Base-by-base conservation (phyloP, 1,140 invertebrate genomes). In the Camponotus floridanus region DNA sequence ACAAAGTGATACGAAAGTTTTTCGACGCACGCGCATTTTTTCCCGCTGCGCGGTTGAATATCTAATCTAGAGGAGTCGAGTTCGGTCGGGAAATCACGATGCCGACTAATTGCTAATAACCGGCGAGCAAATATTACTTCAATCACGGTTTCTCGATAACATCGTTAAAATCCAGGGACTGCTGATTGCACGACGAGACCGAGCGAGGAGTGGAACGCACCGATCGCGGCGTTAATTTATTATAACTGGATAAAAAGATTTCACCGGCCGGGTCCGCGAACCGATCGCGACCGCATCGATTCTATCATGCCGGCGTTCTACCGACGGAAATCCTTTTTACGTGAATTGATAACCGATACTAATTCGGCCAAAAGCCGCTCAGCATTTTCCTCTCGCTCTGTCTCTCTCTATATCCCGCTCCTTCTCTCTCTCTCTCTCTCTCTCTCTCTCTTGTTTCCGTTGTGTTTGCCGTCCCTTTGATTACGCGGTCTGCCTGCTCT, bases 91-190 rank as follows among this genome's bases (percentile, higher is more conserved):
- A 78, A 86, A 83, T 68, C 59, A 55, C 79, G 79, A 90, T 79
- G 86, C 86, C 79, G 57, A 36, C 59, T 90, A 90, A 90, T 90
- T 90, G 89, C 88, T 90, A 90, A 90, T 90, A 90, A 90, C 84
- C 89, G 62, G 57, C 84, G 76, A 90, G 81, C 85, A 89, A 90
- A 90, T 90, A 87, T 90, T 90, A 87, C 81, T 90, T 90, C 88
- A 90, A 89, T 90, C 88, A 90, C 78, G 80, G 86, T 90, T 90
- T 70, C 76, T 87, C 89, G 89, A 90, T 90, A 90, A 90, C 86
- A 76, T 90, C 80, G 86, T 90, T 90, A 90, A 90, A 81, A 57
- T 68, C 51, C 39, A 8, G 86, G 45, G 89, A 90, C 86, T 87
- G 71, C 86, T 90, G 89, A 90, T 90, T 90, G 89, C 88, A 70